Evolutionary conservation across 2,888 invertebrate genomes (phyloP).

Genomic region (Agonum fuliginosum): DNA sequence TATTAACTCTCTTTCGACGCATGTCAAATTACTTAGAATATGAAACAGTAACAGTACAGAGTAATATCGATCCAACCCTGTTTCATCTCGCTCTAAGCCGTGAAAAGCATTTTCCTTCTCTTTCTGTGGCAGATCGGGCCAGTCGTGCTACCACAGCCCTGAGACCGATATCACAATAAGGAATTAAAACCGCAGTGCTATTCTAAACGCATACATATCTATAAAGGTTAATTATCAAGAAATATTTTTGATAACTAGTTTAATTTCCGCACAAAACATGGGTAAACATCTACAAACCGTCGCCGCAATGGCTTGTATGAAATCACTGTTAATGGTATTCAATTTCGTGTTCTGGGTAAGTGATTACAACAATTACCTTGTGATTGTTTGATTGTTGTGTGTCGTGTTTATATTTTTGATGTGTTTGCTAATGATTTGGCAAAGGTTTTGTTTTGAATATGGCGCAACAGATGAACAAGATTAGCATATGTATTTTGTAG

Average conservation of each 20-base stretch:
- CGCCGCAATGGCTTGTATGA: conserved; percentile 86
- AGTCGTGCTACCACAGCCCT: conserved; percentile 6
- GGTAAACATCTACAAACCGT: conserved; percentile 83
- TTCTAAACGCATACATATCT: conserved; percentile 28
- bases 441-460: background rate
- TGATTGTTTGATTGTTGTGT: background rate
- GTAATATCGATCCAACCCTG: conserved; percentile 23
- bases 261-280: conserved; percentile 77
- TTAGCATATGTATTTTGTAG: background rate
- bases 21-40: conserved; percentile 16
- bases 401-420: conserved; percentile 1
- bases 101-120: background rate
- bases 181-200: conserved; percentile 17
- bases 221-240: conserved; percentile 6
- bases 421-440: background rate
- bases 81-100: background rate
- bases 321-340: conserved; percentile 85
- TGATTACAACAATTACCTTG: conserved; percentile 14
- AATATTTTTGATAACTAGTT: conserved; percentile 45
- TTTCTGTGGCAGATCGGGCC: background rate
- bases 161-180: conserved; percentile 11
- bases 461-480: conserved; percentile 31
- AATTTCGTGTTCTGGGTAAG: conserved; percentile 90
- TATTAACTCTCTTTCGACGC: conserved; percentile 8
- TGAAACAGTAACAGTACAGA: conserved; percentile 5